phyloP scores from a whole-genome alignment of 1,140 invertebrate genomes.

The Aphelenchoides avenae region DNA sequence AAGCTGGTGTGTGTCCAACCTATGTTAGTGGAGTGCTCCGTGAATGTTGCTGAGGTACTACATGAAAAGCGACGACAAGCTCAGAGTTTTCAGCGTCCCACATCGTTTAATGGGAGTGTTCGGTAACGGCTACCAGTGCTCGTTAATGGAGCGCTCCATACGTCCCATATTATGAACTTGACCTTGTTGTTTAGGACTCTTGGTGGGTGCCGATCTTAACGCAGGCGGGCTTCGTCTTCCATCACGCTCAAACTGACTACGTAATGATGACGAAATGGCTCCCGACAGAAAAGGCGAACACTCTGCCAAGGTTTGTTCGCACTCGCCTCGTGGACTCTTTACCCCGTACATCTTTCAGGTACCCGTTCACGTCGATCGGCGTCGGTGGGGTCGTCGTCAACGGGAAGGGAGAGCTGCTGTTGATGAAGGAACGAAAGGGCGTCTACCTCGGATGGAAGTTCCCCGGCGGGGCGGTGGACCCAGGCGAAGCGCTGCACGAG shows the following conservation, averaged over 20 bases:
- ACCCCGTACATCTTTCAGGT: slow-evolving; percentile 10
- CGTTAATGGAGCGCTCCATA: too few species aligned
- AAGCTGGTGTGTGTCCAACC: too few species aligned
- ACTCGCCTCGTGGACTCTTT: too few species aligned
- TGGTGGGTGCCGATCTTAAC: slow-evolving; percentile 74
- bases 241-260: slow-evolving; percentile 75
- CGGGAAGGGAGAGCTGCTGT: slow-evolving; percentile 67
- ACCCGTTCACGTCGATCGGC: slow-evolving; percentile 58
- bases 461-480: slow-evolving; percentile 82
- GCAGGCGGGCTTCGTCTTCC: slow-evolving; percentile 76
- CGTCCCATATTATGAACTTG: background rate
- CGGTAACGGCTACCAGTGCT: slow-evolving; percentile 37
- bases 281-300: slow-evolving; percentile 63
- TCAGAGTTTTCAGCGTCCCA: background rate
- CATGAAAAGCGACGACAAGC: too few species aligned
- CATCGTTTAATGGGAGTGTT: slow-evolving; percentile 61
- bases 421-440: slow-evolving; percentile 34
- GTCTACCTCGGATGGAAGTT: slow-evolving; percentile 72
- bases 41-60: too few species aligned
- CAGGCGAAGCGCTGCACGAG: slow-evolving; percentile 64
- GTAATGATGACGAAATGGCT: slow-evolving; percentile 79
- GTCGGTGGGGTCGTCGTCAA: slow-evolving; percentile 81
- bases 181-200: slow-evolving; percentile 62
- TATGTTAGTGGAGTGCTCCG: too few species aligned
- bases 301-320: slow-evolving; percentile 19